These are phyloP conservation scores for Haliclystus octoradiatus DNA, from an alignment of 30 jellyfish, hydroid and myxozoan species.

Conservation along the genomic window DNA sequence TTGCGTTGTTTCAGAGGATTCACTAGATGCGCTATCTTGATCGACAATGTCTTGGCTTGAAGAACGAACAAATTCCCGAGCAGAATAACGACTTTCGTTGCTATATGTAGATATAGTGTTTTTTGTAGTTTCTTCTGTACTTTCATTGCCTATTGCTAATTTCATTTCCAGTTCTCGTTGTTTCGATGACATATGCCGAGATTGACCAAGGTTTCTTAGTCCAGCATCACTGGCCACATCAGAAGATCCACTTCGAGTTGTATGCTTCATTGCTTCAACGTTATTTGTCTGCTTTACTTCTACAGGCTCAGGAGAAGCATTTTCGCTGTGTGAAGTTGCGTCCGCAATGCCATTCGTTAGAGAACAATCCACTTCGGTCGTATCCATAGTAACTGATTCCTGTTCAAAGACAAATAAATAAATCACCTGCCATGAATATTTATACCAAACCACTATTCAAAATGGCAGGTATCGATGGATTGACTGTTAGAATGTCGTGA, in stretches of 20 bases:
- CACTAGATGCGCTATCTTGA: conserved; percentile 7
- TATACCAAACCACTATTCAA: too few relatives aligned
- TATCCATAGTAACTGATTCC: neutral
- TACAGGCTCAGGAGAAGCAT: neutral
- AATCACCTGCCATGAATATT: too few relatives aligned
- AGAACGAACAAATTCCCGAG: conserved; percentile 28
- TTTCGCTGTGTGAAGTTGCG: too few relatives aligned
- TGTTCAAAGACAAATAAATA: too few relatives aligned
- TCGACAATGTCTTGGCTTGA: neutral
- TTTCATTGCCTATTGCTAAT: conserved; percentile 24
- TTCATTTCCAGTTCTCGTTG: conserved; percentile 45
- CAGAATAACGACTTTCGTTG: conserved; percentile 11
- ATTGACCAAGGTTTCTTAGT: conserved; percentile 26
- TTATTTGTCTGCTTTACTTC: neutral
- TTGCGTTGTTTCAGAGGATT: neutral
- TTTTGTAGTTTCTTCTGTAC: conserved; percentile 13
- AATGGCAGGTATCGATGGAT: too few relatives aligned
- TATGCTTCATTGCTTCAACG: neutral
- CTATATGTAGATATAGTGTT: conserved; percentile 32
- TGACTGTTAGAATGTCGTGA: too few relatives aligned
- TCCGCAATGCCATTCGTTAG: neutral
- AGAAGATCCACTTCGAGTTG: neutral
- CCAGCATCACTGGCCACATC: conserved; percentile 47
- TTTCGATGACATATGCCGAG: conserved; percentile 51
- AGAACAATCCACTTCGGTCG: neutral